Evolutionary conservation across 2,797 vertebrate genomes (phyloP), one percentile per base, ranked within the genome.

Genomic region (Dicrostonyx torquatus): DNA sequence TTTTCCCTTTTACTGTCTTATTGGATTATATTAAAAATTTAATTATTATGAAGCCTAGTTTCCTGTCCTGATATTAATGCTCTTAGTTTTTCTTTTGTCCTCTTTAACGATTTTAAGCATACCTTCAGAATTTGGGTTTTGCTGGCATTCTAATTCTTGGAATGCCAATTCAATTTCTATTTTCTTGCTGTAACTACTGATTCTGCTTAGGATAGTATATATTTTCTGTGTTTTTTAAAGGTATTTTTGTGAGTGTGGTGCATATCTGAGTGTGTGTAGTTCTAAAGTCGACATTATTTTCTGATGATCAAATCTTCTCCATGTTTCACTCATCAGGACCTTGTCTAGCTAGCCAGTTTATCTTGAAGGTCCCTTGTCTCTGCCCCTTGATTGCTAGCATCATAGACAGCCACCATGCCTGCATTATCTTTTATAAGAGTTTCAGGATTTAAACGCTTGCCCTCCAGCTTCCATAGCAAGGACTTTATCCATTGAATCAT

Each of bases 1-100:
- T 91, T 64, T 94, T 95, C 68, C 20, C 84, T 90, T 90, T 96
- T 82, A 53, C 6, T 50, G 5, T 87, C 26, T 80, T 45, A 72
- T 8, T 89, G 12, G 29, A 68, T 87, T 93, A 34, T 72, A 84
- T 84, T 64, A 82, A 91, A 93, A 97, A 68, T 80, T n/a, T 9
- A 50, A 66, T 89, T 87, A 87, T 64, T 90, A 53, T 10, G 78
- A 83, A 83, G 37, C 17, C 76, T 37, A 72, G 10, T 24, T 20
- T 84, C 14, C 17, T 78, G 17, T 82, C 73, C 70, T 92, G 18
- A 34, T 9, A 66, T 89, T 85, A 89, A 40, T 64, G 4, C 48
- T 79, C 78, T 80, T 83, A 50, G 66, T 68, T 48, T 45, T 92
- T 89, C 40, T 78, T 62, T 94, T 84, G 48, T 78, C 60, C 12